These are phyloP conservation scores for Montipora foliosa DNA, from an alignment of 64 coral and sea anemone genomes.

Conservation along the genomic window DNA sequence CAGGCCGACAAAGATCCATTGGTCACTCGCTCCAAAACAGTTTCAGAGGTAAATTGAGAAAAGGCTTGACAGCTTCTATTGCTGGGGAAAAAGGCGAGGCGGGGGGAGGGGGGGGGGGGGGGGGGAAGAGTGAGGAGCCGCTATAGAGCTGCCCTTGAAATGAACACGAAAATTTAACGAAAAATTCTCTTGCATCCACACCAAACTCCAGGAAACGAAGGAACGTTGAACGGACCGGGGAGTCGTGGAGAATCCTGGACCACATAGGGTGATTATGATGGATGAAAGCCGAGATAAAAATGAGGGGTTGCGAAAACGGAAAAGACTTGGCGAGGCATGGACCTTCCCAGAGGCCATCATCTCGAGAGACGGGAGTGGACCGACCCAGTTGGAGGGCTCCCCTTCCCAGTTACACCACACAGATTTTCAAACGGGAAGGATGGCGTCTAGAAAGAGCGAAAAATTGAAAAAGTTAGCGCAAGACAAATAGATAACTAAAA, in stretches of 20 bases:
- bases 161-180: not conserved
- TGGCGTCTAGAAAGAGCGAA: not conserved
- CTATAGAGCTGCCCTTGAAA: slow-evolving; percentile 11
- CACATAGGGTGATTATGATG: not conserved
- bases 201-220: not conserved
- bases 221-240: not conserved
- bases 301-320: slow-evolving; percentile 16
- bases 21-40: slow-evolving; percentile 14
- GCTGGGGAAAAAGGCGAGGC: not conserved
- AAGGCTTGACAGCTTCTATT: not conserved
- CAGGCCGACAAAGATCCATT: slow-evolving; percentile 37
- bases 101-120: not conserved
- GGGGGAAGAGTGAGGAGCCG: not conserved
- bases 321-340: not conserved
- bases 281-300: slow-evolving; percentile 10
- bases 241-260: not conserved
- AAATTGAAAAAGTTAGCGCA: not conserved
- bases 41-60: slow-evolving; percentile 19
- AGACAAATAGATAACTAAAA: not conserved
- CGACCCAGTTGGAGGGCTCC: slow-evolving; percentile 7
- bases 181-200: slow-evolving; percentile 9
- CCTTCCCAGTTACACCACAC: slow-evolving; percentile 3
- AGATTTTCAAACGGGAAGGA: not conserved
- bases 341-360: slow-evolving; percentile 2
- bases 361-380: not conserved